Conservation (phyloP, 2,888 invertebrate genomes). For the Mylabris sibirica region DNA sequence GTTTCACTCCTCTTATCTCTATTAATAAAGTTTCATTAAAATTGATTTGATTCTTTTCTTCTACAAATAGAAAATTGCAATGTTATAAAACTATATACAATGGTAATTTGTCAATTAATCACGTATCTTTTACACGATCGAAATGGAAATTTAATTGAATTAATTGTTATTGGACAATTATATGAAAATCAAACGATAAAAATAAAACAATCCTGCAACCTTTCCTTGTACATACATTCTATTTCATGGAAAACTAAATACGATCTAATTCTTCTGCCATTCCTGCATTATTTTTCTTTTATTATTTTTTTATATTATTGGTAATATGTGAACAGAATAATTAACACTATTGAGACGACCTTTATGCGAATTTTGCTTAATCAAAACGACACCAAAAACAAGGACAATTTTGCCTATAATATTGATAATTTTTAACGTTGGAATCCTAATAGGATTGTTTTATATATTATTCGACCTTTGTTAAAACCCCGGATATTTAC, state of each 20-base stretch:
- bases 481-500: neutral
- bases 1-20: neutral
- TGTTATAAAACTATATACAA: neutral
- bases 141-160: conserved; percentile 23
- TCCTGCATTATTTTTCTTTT: neutral
- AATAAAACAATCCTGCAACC: conserved; percentile 23
- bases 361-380: neutral
- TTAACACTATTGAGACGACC: conserved; percentile 7
- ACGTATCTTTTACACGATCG: conserved; percentile 24
- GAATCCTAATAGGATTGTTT: neutral
- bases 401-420: conserved; percentile 5
- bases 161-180: conserved; percentile 34
- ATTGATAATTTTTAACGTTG: neutral
- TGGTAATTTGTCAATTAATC: conserved; percentile 24
- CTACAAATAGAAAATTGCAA: conserved; percentile 1
- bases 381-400: conserved; percentile 11
- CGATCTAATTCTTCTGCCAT: conserved; percentile 20
- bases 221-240: conserved; percentile 37
- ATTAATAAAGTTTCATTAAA: neutral
- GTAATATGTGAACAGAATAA: conserved; percentile 7
- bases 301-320: neutral
- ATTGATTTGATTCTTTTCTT: neutral
- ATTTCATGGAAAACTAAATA: conserved; percentile 32
- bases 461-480: neutral
- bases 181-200: neutral